Evolutionary conservation across 2,888 invertebrate genomes (phyloP).

Genomic region (Epinotia demarniana): DNA sequence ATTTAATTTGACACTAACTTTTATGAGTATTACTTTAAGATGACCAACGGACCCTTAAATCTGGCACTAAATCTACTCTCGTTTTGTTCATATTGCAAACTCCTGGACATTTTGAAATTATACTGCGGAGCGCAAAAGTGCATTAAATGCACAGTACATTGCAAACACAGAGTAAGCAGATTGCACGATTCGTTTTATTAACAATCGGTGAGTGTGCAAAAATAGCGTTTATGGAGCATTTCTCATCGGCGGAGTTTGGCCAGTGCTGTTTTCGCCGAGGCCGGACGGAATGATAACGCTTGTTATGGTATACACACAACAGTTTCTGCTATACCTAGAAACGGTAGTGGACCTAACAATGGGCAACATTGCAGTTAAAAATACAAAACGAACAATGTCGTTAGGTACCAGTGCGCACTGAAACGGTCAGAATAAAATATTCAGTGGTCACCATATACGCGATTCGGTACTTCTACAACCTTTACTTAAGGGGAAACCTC

Average conservation of each 20-base stretch:
- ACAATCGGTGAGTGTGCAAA: conserved; percentile 47
- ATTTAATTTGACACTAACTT: too few species aligned
- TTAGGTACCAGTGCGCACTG: background rate
- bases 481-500: too few species aligned
- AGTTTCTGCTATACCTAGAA: conserved; percentile 21
- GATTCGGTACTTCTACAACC: background rate
- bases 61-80: too few species aligned
- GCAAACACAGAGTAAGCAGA: conserved; percentile 48
- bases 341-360: conserved; percentile 12
- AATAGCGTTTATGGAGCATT: conserved; percentile 44
- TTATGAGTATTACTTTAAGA: too few species aligned
- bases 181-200: conserved; percentile 43
- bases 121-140: conserved; percentile 40
- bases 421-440: background rate
- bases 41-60: too few species aligned
- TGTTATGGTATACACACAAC: conserved; percentile 26
- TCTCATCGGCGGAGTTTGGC: conserved; percentile 40
- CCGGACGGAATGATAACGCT: conserved; percentile 30
- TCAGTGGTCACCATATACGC: background rate
- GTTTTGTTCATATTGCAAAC: background rate
- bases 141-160: conserved; percentile 40
- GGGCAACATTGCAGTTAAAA: conserved; percentile 5
- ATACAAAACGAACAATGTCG: background rate
- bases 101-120: conserved; percentile 19
- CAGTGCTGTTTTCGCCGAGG: conserved; percentile 35